Evolutionary conservation across 37 sponge, comb jelly and placozoan species (phyloP), one percentile per base, ranked within the genome.

Genomic region (Cliona cf. orientalis): DNA sequence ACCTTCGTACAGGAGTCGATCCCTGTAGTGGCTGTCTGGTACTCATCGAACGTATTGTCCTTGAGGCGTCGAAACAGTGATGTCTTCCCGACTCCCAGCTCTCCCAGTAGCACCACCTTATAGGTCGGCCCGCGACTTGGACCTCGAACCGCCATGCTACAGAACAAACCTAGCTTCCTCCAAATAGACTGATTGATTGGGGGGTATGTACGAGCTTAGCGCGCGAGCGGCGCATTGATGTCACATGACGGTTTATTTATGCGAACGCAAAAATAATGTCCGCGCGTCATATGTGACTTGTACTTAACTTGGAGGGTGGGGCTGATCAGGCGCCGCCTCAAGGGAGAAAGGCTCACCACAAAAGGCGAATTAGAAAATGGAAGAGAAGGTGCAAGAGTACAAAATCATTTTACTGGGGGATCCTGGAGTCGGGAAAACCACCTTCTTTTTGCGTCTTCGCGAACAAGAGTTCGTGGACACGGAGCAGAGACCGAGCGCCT

Each of bases 61-160:
- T 91, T 91, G 31, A 95, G 78, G 34, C 96, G 67, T 12, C 90
- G 53, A 71, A 95, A 95, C 34, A 95, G 75, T 22, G 92, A 91
- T 17, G 92, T 95, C 83, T 95, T 95, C 0, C 96, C 96, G 3
- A 95, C 96, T 0, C 90, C 96, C 62, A 95, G 79, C 60, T 95
- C 96, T 0, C 96, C 96, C 32, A 95, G 84, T 0, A 95, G 84
- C 1, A 91, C 86, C 33, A 95, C 92, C 62, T 91, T 95, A 79
- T 95, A 95, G 35, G 92, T 92, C 4, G 88, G 84, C 28, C 92
- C 92, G 58, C 92, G 42, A 29, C 78, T 82, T 29, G 75, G 63
- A 42, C 68, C 82, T 11, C 22, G 44, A 22, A 59, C 22, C 69
- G 6, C 36, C 41, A 35, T 29, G 9, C 36, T 38, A 38, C 40